phyloP scores from a whole-genome alignment of 1,140 invertebrate species.

The Euwallacea similis region DNA sequence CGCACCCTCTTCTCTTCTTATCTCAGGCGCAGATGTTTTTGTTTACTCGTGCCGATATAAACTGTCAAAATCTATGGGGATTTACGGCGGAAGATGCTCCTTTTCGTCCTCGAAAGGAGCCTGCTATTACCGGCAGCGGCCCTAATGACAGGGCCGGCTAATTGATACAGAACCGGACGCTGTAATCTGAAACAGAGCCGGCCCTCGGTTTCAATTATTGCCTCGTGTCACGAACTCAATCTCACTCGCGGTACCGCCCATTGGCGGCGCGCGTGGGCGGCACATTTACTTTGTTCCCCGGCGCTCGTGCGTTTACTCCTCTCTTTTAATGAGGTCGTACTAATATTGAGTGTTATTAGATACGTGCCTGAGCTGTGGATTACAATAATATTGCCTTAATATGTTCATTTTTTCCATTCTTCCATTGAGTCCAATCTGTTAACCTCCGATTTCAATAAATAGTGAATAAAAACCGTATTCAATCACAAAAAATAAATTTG shows the following conservation, averaged over 20 bases:
- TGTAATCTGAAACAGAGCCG: conserved; percentile 45
- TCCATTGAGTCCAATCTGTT: too few relatives aligned
- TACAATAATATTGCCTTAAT: too few relatives aligned
- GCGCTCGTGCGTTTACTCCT: conserved; percentile 31
- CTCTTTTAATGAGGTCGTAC: conserved; percentile 30
- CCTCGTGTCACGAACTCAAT: conserved; percentile 51
- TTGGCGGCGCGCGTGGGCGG: conserved; percentile 36
- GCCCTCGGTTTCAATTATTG: conserved; percentile 49
- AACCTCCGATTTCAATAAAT: too few relatives aligned
- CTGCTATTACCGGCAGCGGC: conserved; percentile 40
- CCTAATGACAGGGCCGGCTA: conserved; percentile 51
- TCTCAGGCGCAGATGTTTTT: background rate
- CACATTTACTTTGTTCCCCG: conserved; percentile 34
- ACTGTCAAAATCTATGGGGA: background rate
- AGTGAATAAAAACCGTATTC: too few relatives aligned
- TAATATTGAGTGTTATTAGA: conserved; percentile 3
- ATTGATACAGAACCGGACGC: conserved; percentile 50
- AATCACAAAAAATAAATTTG: too few relatives aligned
- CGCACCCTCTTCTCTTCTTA: background rate
- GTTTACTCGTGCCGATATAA: conserved; percentile 2
- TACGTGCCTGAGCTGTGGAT: too few relatives aligned
- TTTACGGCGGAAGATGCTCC: too few relatives aligned
- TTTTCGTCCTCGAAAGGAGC: too few relatives aligned
- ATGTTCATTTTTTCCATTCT: too few relatives aligned
- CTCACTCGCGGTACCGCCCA: conserved; percentile 44